These are phyloP conservation scores for Heliconius melpomene DNA, from an alignment of 1,140 invertebrate genomes.

Conservation along the genomic window DNA sequence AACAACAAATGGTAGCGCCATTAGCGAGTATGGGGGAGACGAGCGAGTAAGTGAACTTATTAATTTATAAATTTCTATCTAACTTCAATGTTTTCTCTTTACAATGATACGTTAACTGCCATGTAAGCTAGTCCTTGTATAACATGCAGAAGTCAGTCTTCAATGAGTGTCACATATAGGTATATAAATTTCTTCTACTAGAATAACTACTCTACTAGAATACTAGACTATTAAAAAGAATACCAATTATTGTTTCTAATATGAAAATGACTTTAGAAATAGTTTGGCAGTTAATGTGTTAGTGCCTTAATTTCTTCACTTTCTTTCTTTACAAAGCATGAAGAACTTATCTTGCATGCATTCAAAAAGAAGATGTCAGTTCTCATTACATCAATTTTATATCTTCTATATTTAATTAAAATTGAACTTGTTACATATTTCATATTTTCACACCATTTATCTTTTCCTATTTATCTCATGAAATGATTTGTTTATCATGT, in stretches of 20 bases:
- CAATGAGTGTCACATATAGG: no score
- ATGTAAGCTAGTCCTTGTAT: background rate
- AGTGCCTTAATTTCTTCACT: background rate
- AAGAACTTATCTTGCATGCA: background rate
- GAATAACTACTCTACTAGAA: no score
- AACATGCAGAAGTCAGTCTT: no score
- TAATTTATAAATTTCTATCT: background rate
- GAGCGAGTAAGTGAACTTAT: slow-evolving; percentile 79
- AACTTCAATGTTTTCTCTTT: background rate
- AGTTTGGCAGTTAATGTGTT: background rate
- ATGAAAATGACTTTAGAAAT: background rate
- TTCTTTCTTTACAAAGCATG: background rate
- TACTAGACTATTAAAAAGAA: no score
- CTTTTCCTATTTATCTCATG: slow-evolving; percentile 4
- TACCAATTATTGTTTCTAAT: no score
- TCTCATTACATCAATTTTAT: no score
- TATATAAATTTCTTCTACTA: no score
- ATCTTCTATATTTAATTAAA: background rate
- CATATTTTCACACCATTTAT: background rate
- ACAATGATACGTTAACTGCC: background rate
- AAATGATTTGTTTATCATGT: background rate
- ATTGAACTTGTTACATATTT: background rate
- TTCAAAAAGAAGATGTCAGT: no score
- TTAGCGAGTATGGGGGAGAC: slow-evolving; percentile 83
- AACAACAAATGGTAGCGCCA: slow-evolving; percentile 81